Percentiles rank a stretch among this genome's conserved stretches.
phyloP scores from a whole-genome alignment of 1,140 invertebrate genomes.

The Zaprionus tsacasi region DNA sequence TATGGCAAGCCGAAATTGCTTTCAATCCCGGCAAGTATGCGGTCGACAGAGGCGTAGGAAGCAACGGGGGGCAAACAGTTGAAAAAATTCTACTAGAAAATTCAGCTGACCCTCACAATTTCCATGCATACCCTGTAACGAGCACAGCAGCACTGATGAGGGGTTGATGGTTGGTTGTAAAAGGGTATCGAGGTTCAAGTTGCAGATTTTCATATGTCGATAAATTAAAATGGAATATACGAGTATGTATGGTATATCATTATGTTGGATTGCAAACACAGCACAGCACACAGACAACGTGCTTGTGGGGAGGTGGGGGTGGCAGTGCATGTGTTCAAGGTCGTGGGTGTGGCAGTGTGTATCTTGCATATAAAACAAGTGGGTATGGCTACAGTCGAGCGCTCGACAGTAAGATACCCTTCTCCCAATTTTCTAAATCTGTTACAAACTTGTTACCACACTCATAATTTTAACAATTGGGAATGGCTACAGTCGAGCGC shows the following conservation, averaged over 20 bases:
- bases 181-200: not conserved
- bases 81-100: slow-evolving; percentile 20
- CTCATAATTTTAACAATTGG: no score
- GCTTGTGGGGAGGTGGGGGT: slow-evolving; percentile 21
- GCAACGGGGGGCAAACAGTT: not conserved
- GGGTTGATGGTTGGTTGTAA: not conserved
- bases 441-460: no score
- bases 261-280: slow-evolving; percentile 9
- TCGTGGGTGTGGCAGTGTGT: slow-evolving; percentile 36
- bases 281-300: slow-evolving; percentile 16
- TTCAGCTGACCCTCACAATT: slow-evolving; percentile 42
- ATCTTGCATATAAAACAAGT: no score
- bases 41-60: slow-evolving; percentile 7
- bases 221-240: slow-evolving; percentile 41
- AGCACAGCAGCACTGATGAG: not conserved
- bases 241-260: slow-evolving; percentile 8
- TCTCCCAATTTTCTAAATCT: no score
- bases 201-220: slow-evolving; percentile 48
- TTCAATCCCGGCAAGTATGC: slow-evolving; percentile 50
- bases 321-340: not conserved
- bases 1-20: slow-evolving; percentile 51
- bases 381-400: no score
- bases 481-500: no score
- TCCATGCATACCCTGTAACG: slow-evolving; percentile 45
- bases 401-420: no score